phyloP scores from a whole-genome alignment of 2,113 vertebrate species.

The Gorsachius goisagi region DNA sequence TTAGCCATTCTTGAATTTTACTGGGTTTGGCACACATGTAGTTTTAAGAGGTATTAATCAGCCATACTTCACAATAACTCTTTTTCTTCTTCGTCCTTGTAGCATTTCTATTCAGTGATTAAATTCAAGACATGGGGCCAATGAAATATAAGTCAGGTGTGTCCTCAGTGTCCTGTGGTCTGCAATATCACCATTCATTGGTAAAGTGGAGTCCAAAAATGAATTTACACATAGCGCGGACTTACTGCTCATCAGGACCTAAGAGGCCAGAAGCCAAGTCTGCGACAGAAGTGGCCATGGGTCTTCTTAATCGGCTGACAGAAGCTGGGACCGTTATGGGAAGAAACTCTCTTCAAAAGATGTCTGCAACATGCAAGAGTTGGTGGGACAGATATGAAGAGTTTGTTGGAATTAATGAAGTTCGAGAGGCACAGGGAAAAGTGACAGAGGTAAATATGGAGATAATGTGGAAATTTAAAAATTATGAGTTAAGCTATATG shows the following conservation, averaged over 20 bases:
- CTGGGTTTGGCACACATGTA: accelerated
- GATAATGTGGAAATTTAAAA: not conserved
- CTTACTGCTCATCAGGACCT: slow-evolving; percentile 70
- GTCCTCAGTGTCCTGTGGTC: slow-evolving; percentile 63
- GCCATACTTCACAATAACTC: not conserved
- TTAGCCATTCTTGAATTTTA: not conserved
- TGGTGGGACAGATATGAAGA: slow-evolving; percentile 95
- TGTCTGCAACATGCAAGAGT: slow-evolving; percentile 70
- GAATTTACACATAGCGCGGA: slow-evolving; percentile 47
- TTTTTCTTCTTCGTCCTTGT: not conserved
- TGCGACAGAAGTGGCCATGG: slow-evolving; percentile 38
- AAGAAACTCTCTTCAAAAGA: slow-evolving; percentile 69
- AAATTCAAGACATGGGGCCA: not conserved
- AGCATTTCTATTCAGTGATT: not conserved
- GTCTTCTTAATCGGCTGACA: slow-evolving; percentile 64
- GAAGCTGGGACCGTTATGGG: slow-evolving; percentile 77
- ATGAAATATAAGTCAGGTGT: slow-evolving; percentile 73
- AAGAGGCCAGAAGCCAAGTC: slow-evolving; percentile 58
- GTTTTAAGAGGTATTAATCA: not conserved
- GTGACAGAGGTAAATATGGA: slow-evolving; percentile 86
- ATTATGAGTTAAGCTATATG: not conserved
- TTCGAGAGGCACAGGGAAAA: slow-evolving; percentile 88
- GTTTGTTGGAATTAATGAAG: slow-evolving; percentile 92
- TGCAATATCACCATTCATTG: slow-evolving; percentile 45
- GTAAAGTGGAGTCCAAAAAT: slow-evolving; percentile 45